Evolutionary conservation across 2,797 vertebrate genomes (phyloP), one percentile per base, ranked within the genome.

Genomic region (Coilia nasus): DNA sequence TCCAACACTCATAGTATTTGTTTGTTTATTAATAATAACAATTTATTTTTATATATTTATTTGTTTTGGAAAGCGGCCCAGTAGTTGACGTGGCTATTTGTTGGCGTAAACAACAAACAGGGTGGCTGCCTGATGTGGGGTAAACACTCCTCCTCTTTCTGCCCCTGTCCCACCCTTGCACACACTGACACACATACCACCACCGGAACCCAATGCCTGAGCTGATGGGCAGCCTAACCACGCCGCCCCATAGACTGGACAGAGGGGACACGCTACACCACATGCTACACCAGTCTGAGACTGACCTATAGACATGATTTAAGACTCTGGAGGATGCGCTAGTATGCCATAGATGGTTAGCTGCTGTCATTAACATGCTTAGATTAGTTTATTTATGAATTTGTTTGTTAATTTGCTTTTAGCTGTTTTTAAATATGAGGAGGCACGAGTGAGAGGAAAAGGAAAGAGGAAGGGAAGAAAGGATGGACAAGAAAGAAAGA

Each of bases 401-500:
- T n/a, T 54, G 50, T 14, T 4, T 54, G 9, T 41, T 41, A 1
- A 54, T 14, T 9, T 54, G 50, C 9, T 54, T 54, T 54, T 10
- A 10, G 50, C 2, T 54, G 50, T 54, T 9, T 54, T 54, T 3
- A 54, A 54, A 54, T 54, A 71, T 64, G 15, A 71, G 67, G 5
- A 10, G 21, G 11, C 9, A 23, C n/a, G 59, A 10, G 10, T 7
- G 6, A 62, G 1, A n/a, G 60, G 12, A n/a, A 62, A 62, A n/a
- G 9, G 19, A 3, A 31, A 12, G 5, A 6, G n/a, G 28, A 0
- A 67, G 12, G 19, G 31, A n/a, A 60, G 19, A 60, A 60, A 15
- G 67, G 31, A 67, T 28, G 23, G 12, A 12, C 50, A 54, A 60
- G 57, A 7, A 21, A 93, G 83, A 88, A 88, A 12, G 21, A 81